A percentile compares a stretch with the other conserved stretches of the same genome.
Conservation (phyloP, 2,797 vertebrate species). For the Sardinella longiceps region DNA sequence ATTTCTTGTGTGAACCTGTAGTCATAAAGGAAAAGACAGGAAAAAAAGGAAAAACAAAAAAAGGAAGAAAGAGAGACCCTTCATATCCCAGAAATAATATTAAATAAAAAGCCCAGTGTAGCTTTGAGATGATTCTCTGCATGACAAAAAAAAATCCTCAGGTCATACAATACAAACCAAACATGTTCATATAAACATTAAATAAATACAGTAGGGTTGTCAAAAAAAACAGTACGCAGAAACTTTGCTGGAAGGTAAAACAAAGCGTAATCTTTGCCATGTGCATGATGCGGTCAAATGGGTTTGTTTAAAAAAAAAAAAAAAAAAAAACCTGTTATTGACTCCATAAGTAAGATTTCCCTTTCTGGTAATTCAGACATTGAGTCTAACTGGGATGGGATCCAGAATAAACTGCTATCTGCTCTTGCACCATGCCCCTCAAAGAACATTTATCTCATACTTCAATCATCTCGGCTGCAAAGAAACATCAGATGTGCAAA, state of each 20-base stretch:
- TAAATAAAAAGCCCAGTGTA: constrained; percentile 50
- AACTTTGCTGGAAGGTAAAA: neutral
- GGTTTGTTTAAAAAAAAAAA: neutral
- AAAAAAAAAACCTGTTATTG: neutral
- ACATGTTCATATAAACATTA: constrained; percentile 49
- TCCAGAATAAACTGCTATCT: neutral
- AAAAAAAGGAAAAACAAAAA: constrained; percentile 37
- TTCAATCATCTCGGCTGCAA: constrained; percentile 1
- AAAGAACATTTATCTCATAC: neutral
- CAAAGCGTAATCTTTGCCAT: neutral
- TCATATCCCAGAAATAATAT: constrained; percentile 41
- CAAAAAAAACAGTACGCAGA: neutral
- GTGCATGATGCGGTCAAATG: neutral
- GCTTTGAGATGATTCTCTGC: constrained; percentile 29
- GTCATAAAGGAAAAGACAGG: constrained; percentile 35
- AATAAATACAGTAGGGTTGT: constrained; percentile 63
- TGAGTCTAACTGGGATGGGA: neutral
- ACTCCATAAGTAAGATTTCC: neutral
- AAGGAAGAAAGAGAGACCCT: constrained; percentile 32
- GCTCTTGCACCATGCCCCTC: neutral
- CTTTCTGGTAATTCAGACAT: constrained; percentile 15
- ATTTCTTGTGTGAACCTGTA: neutral
- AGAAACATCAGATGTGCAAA: constrained; percentile 20
- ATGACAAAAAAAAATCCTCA: constrained; percentile 35
- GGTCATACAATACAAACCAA: constrained; percentile 53